Conservation (phyloP, 2,113 vertebrate genomes). For the Chrysochloris asiatica region DNA sequence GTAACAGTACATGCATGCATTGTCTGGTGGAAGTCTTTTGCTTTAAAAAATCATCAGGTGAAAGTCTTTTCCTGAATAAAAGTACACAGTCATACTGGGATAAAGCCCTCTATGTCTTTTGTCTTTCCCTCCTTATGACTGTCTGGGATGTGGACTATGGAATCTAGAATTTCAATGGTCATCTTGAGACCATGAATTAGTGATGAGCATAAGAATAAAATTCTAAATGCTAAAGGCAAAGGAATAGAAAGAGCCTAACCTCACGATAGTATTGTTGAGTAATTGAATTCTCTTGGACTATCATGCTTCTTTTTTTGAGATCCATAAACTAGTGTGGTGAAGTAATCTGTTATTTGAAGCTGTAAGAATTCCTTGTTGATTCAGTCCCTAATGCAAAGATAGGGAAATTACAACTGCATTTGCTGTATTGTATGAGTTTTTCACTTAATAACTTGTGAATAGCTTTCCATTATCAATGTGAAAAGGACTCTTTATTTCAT, state of each 20-base stretch:
- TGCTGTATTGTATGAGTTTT: background rate
- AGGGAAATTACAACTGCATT: no score
- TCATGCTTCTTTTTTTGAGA: background rate
- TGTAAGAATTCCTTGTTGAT: background rate
- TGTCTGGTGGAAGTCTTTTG: no score
- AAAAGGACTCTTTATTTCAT: no score
- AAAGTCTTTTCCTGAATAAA: background rate
- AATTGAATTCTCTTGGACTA: background rate
- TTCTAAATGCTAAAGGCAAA: background rate
- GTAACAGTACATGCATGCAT: background rate
- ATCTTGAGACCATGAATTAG: background rate
- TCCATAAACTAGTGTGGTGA: background rate
- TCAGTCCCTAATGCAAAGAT: background rate
- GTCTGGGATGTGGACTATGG: background rate
- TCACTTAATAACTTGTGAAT: background rate
- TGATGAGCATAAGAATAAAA: background rate
- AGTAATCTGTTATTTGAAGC: background rate
- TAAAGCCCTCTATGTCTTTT: background rate
- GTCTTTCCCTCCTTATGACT: background rate
- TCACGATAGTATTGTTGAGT: background rate
- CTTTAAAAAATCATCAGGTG: background rate
- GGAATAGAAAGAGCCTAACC: background rate
- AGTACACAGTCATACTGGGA: background rate
- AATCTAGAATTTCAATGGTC: background rate
- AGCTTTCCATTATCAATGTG: background rate